Conservation (phyloP, 2,797 vertebrate genomes). For the Graptemys geographica region DNA sequence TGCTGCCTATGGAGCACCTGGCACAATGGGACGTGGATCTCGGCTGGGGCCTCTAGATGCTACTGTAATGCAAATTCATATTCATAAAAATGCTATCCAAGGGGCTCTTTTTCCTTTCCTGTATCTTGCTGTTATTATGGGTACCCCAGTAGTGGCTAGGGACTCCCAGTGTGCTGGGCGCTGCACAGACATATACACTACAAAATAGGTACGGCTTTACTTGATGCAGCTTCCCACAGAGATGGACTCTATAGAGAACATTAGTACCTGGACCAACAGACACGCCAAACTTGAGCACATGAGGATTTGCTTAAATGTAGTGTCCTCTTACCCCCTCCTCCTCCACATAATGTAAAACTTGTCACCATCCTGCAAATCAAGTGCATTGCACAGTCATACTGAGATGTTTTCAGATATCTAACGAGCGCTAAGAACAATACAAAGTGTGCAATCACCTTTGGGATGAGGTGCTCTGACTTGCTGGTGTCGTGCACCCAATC, state of each 20-base stretch:
- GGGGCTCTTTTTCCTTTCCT: background rate
- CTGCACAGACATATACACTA: background rate
- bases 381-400: background rate
- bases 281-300: background rate
- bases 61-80: background rate
- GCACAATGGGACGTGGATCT: background rate
- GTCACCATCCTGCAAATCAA: background rate
- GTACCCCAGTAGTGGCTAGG: background rate
- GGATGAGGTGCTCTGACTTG: background rate
- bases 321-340: background rate
- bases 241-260: background rate
- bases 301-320: background rate
- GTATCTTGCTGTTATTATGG: background rate
- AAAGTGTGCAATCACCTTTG: background rate
- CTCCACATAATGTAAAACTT: background rate
- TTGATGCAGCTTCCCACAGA: background rate
- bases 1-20: background rate
- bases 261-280: background rate
- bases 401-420: background rate
- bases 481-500: background rate
- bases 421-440: background rate
- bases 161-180: background rate
- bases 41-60: background rate
- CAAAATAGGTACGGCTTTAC: background rate
- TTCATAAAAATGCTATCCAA: background rate